Evolutionary conservation across 64 coral and sea anemone genomes (phyloP).

Genomic region (Exaiptasia diaphana): DNA sequence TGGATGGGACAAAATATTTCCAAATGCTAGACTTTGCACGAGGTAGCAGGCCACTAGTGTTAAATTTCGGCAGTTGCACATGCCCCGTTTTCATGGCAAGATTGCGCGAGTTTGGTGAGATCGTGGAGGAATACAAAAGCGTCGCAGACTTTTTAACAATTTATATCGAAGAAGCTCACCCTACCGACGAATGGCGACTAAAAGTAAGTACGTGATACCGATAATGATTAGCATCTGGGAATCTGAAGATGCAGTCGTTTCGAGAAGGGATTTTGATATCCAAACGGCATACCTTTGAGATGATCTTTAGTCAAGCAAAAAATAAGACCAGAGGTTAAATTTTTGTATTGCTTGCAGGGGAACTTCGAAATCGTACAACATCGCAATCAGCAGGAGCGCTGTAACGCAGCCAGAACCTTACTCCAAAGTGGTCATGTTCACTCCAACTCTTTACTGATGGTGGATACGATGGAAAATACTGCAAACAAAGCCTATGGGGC

Average conservation of each 20-base stretch:
- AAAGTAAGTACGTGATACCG: constrained; percentile 26
- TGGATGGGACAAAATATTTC: constrained; percentile 34
- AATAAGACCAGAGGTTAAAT: neutral
- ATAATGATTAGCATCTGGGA: neutral
- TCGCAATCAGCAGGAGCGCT: constrained; percentile 39
- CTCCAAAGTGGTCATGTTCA: neutral
- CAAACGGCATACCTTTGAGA: no score
- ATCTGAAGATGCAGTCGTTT: neutral
- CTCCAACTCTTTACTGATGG: constrained; percentile 6
- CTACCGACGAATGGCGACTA: constrained; percentile 62
- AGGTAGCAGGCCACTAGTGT: constrained; percentile 46
- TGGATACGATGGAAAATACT: constrained; percentile 60
- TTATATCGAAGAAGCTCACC: constrained; percentile 80
- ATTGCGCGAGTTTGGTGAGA: constrained; percentile 30
- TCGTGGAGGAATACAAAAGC: constrained; percentile 50
- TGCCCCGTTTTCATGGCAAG: constrained; percentile 68
- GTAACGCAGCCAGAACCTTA: constrained; percentile 38
- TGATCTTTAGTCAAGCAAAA: neutral
- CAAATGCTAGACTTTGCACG: constrained; percentile 35
- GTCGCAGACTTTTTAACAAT: constrained; percentile 72
- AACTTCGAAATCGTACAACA: constrained; percentile 53
- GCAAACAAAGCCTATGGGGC: constrained; percentile 63
- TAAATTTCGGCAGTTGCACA: constrained; percentile 79
- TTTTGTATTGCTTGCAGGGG: constrained; percentile 5
- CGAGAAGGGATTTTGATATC: neutral